Percentiles rank a stretch among this genome's conserved stretches.
Conservation (phyloP, 2,888 invertebrate species). For the Fragum sueziense region DNA sequence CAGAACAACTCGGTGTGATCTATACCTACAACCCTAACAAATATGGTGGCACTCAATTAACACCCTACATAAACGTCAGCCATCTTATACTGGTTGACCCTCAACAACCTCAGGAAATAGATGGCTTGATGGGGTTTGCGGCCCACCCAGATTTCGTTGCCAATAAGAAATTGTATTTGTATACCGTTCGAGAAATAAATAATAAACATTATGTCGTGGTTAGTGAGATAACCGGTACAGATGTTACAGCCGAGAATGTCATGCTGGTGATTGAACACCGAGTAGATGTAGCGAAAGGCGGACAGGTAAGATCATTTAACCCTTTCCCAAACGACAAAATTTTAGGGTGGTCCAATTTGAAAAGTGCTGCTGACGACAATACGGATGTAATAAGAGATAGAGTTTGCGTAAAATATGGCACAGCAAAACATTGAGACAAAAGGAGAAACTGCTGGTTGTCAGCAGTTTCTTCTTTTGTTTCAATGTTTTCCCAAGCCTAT, state of each 20-base stretch:
- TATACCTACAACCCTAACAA: constrained; percentile 27
- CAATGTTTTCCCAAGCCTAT: no score
- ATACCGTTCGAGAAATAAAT: constrained; percentile 65
- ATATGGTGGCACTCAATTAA: background rate
- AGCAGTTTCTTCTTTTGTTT: no score
- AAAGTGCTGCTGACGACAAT: no score
- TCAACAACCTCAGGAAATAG: constrained; percentile 56
- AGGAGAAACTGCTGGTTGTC: no score
- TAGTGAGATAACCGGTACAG: constrained; percentile 44
- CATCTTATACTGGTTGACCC: constrained; percentile 44
- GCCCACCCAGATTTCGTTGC: constrained; percentile 73
- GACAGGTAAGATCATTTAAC: constrained; percentile 73
- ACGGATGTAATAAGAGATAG: no score
- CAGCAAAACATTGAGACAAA: no score
- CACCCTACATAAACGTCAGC: constrained; percentile 56
- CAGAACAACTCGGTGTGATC: constrained; percentile 63
- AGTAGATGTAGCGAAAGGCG: constrained; percentile 73
- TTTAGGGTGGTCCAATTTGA: no score
- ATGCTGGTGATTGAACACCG: constrained; percentile 74
- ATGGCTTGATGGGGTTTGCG: constrained; percentile 74
- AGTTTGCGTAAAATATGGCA: no score
- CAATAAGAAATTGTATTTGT: constrained; percentile 71
- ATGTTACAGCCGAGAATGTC: constrained; percentile 64
- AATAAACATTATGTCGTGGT: constrained; percentile 38
- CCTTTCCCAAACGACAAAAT: no score